Conservation (phyloP, 2,888 invertebrate species). For the Drosophila quinaria region DNA sequence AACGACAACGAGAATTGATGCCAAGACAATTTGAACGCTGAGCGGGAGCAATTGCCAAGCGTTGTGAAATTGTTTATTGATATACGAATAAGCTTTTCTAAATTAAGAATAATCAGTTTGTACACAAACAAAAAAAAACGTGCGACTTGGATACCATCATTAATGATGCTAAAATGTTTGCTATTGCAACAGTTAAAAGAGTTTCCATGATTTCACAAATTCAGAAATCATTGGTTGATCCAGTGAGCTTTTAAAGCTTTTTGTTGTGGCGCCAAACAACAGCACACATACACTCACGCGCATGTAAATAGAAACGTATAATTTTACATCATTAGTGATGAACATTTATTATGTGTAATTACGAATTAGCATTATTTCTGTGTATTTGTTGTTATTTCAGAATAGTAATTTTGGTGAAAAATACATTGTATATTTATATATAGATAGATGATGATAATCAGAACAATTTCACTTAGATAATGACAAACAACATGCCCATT, state of each 20-base stretch:
- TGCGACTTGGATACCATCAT: not conserved
- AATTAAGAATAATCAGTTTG: slow-evolving; percentile 17
- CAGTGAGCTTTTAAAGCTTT: slow-evolving; percentile 8
- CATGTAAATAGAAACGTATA: not conserved
- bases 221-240: slow-evolving; percentile 7
- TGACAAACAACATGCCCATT: slow-evolving; percentile 81
- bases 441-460: slow-evolving; percentile 47
- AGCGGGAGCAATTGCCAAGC: slow-evolving; percentile 46
- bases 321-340: slow-evolving; percentile 69
- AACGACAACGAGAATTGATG: slow-evolving; percentile 30
- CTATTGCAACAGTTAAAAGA: slow-evolving; percentile 20
- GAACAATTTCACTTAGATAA: slow-evolving; percentile 69
- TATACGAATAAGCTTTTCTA: slow-evolving; percentile 33
- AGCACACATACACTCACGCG: not conserved
- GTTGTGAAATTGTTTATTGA: slow-evolving; percentile 64
- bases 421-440: slow-evolving; percentile 40
- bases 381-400: slow-evolving; percentile 28
- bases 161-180: slow-evolving; percentile 9
- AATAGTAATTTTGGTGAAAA: slow-evolving; percentile 64
- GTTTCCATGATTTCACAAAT: slow-evolving; percentile 30
- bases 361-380: slow-evolving; percentile 59
- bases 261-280: not conserved
- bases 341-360: slow-evolving; percentile 61
- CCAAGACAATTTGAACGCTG: slow-evolving; percentile 30
- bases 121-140: slow-evolving; percentile 12